Base-by-base conservation (phyloP, 64 coral and sea anemone species). In the Exaiptasia diaphana region DNA sequence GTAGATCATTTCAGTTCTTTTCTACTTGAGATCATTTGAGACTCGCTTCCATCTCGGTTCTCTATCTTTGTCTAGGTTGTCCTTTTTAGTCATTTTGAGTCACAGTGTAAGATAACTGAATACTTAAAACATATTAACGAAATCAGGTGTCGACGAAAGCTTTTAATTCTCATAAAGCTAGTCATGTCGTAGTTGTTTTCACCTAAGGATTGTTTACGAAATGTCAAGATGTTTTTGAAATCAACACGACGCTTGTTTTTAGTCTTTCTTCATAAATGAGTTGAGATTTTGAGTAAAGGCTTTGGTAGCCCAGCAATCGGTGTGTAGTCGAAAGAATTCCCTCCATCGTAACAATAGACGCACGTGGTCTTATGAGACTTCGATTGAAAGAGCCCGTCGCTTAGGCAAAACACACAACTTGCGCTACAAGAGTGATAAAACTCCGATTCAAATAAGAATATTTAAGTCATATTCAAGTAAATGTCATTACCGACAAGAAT, bases 351-450 rank as follows among this genome's bases (percentile, higher is more conserved):
- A n/a, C 22, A 65, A 65, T 2, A 24, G 31, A 13, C 61, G 38
- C 61, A 65, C 38, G 61, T 65, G 30, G n/a, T 65, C n/a, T 65
- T 17, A 65, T 65, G 61, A 65, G 31, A 65, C 30, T 65, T 37
- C 32, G 38, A 35, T 65, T 28, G 38, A 35, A 26, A 24, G 38
- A 33, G 38, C 15, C 61, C 61, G 61, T 65, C 61, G 61, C 61
- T 65, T 65, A 65, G 61, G 31, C 15, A 65, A 65, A 36, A 12
- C 61, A 65, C 61, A 65, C 61, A 65, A 35, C 30, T 65, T 35
- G 31, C 32, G 38, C 61, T 65, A 65, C n/a, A n/a, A 65, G 32
- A 35, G 61, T 35, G 61, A 65, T 65, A 65, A 65, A 65, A 65
- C 30, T 65, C 31, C n/a, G 1, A 35, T 65, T 36, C 61, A 37